Evolutionary conservation across 2,888 invertebrate species (phyloP).

Genomic region (Drepana falcataria): DNA sequence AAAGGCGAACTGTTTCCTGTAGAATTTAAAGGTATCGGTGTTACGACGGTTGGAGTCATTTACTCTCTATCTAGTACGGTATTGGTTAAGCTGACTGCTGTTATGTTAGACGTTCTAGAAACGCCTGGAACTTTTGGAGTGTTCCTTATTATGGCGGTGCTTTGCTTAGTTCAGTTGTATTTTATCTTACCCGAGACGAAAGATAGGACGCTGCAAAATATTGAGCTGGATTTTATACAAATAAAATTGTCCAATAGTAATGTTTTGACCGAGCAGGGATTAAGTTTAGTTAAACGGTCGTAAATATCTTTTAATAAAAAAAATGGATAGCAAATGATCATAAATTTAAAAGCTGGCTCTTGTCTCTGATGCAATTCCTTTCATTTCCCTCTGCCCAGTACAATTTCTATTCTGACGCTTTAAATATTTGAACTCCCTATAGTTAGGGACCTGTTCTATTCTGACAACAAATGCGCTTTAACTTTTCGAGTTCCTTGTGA

Average conservation of each 20-base stretch:
- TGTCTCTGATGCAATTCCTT: too few species aligned
- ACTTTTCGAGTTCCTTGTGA: too few species aligned
- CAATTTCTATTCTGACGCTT: too few species aligned
- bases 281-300: not conserved
- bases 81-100: conserved; percentile 15
- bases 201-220: conserved; percentile 16
- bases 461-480: too few species aligned
- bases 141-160: not conserved
- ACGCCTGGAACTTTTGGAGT: not conserved
- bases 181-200: conserved; percentile 12
- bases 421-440: too few species aligned
- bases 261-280: not conserved
- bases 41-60: conserved; percentile 12
- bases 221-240: conserved; percentile 5
- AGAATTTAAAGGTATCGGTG: conserved; percentile 16
- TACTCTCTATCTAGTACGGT: conserved; percentile 15
- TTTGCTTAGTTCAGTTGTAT: not conserved
- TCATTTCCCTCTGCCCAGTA: too few species aligned
- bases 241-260: conserved; percentile 2
- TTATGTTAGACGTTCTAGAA: conserved; percentile 6
- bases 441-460: too few species aligned
- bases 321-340: too few species aligned
- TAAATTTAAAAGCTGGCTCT: too few species aligned
- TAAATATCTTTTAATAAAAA: too few species aligned
- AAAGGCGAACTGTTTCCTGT: conserved; percentile 18